Percentiles rank a stretch among this genome's conserved stretches.
Evolutionary conservation across 92 coral and sea anemone genomes (phyloP).

Genomic region (Pocillopora grandis): DNA sequence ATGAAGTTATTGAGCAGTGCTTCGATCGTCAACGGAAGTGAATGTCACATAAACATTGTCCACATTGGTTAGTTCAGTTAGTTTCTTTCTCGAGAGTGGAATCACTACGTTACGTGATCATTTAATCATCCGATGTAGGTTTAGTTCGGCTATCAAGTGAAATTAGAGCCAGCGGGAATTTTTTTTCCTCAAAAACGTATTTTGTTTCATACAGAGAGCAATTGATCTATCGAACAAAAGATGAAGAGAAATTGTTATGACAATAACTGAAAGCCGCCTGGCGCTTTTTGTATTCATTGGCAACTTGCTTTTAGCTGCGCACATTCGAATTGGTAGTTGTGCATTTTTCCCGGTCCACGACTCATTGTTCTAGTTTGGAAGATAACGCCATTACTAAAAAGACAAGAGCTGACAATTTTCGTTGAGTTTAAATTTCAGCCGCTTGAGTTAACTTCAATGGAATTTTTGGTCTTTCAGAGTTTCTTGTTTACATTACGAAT

Average conservation of each 20-base stretch:
- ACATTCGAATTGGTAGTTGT: background rate
- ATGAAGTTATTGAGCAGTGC: background rate
- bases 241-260: background rate
- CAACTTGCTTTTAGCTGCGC: background rate
- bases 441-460: slow-evolving; percentile 49
- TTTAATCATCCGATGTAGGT: background rate
- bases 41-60: no score
- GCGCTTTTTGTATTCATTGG: background rate
- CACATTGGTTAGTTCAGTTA: no score
- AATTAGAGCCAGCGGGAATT: background rate
- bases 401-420: background rate
- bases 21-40: background rate
- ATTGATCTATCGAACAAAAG: background rate
- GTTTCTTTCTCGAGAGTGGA: background rate
- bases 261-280: background rate
- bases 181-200: background rate
- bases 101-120: background rate
- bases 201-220: background rate
- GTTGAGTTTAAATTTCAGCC: background rate
- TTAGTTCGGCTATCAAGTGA: background rate
- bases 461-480: background rate
- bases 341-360: background rate
- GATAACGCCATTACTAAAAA: background rate
- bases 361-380: background rate
- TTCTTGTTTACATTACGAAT: slow-evolving; percentile 20